These are phyloP conservation scores for Acrobasis repandana DNA, from an alignment of 2,888 invertebrate genomes.

Conservation along the genomic window DNA sequence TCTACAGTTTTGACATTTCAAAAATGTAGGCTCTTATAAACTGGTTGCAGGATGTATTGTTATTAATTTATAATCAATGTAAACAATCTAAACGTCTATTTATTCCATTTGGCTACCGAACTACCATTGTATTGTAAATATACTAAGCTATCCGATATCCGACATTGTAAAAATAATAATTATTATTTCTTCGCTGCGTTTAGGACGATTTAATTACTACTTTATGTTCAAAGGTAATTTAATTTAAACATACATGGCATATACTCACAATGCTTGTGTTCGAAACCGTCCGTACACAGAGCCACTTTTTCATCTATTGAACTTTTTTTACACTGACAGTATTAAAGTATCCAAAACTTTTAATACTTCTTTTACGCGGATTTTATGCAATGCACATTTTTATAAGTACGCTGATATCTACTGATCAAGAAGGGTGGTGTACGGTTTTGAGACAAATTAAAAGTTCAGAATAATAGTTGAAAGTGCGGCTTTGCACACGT, in stretches of 20 bases:
- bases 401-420: no score
- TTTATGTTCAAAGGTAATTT: slow-evolving; percentile 89
- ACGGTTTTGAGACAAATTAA: not conserved
- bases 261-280: slow-evolving; percentile 37
- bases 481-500: not conserved
- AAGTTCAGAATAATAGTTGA: not conserved
- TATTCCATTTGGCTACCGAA: not conserved
- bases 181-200: slow-evolving; percentile 75
- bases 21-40: no score
- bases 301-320: slow-evolving; percentile 1
- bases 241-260: slow-evolving; percentile 42
- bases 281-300: slow-evolving; percentile 4
- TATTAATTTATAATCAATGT: no score
- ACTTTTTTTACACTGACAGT: not conserved
- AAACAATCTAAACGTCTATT: not conserved
- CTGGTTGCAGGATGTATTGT: no score
- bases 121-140: not conserved
- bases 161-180: slow-evolving; percentile 45
- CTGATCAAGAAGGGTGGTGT: no score
- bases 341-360: no score
- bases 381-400: no score
- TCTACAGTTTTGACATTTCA: no score
- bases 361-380: no score
- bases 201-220: slow-evolving; percentile 90
- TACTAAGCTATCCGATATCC: not conserved